Evolutionary conservation across 2,888 invertebrate genomes (phyloP), one percentile per base, ranked within the genome.

Genomic region (Resseliella maxima): DNA sequence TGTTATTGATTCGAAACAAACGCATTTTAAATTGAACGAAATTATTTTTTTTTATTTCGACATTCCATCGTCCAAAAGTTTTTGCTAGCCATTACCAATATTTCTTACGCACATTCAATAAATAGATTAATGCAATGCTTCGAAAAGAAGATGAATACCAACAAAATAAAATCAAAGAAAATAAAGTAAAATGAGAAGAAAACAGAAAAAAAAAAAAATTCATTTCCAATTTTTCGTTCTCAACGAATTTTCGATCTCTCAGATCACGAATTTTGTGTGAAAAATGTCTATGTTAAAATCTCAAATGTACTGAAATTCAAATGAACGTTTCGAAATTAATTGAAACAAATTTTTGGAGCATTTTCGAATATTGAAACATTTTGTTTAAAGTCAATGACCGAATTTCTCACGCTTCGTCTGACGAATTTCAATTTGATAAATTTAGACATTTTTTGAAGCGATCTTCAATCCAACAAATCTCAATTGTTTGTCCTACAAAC

Each of bases 1-100:
- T 72, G 72, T 72, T 72, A 72, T 72, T 31, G 72, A 72, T 72
- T 72, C 31, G 31, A 31, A 72, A 72, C 72, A 72, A 72, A 72
- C 35, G 35, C 72, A 27, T 15, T 72, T 72, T 31, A 72, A 12
- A 72, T 31, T 72, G 72, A 72, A 72, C 72, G 31, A 72, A 72
- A 72, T 72, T 72, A 72, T 8, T 35, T 72, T 72, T n/a, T n/a
- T 72, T 72, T 35, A 72, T 31, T 31, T 35, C 31, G 1, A 27
- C 72, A 72, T 72, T 35, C 72, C 15, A 31, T 72, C 72, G 35
- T 12, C 18, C 27, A 1, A 72, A 31, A 72, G 3, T 31, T 72
- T 72, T 72, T 35, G 72, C 72, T 72, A 31, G 3, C 15, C 31
- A 72, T 72, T 72, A 31, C 12, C 27, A 24, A 24, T 24, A 24